Conservation (phyloP, 2,797 vertebrate genomes). For the Pterois miles region DNA sequence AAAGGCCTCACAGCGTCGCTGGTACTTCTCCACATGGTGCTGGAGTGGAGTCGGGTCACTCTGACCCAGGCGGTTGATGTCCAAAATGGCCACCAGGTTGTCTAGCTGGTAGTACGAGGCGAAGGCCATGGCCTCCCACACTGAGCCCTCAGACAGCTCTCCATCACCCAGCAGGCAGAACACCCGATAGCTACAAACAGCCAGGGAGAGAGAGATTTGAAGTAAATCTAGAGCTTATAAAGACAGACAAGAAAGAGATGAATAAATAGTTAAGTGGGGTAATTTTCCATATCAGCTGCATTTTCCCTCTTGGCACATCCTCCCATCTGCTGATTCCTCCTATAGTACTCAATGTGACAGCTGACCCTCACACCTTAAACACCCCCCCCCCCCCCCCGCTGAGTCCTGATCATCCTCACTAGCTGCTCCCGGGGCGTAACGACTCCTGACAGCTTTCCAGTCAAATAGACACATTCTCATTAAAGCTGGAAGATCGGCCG, state of each 20-base stretch:
- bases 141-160: conserved; percentile 91
- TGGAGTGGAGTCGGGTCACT: conserved; percentile 91
- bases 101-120: conserved; percentile 91
- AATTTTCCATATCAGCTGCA: conserved; percentile 20
- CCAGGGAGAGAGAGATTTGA: not conserved
- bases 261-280: not conserved
- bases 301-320: not conserved
- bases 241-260: not conserved
- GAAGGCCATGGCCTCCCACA: conserved; percentile 96
- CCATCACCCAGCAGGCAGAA: conserved; percentile 93
- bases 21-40: conserved; percentile 91
- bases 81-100: conserved; percentile 92
- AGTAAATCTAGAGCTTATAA: not conserved
- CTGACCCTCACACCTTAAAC: conserved; percentile 43
- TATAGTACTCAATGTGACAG: conserved; percentile 24
- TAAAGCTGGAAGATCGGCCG: conserved; percentile 68
- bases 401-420: conserved; percentile 29
- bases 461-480: conserved; percentile 77
- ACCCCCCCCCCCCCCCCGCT: not conserved
- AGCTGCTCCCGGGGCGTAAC: conserved; percentile 55
- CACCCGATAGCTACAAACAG: conserved; percentile 84
- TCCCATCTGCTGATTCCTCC: conserved; percentile 6
- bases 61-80: conserved; percentile 94
- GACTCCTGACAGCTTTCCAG: conserved; percentile 81
- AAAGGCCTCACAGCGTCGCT: conserved; percentile 92